Base-by-base conservation (phyloP, 2,888 invertebrate species). In the Axea sp. region DNA sequence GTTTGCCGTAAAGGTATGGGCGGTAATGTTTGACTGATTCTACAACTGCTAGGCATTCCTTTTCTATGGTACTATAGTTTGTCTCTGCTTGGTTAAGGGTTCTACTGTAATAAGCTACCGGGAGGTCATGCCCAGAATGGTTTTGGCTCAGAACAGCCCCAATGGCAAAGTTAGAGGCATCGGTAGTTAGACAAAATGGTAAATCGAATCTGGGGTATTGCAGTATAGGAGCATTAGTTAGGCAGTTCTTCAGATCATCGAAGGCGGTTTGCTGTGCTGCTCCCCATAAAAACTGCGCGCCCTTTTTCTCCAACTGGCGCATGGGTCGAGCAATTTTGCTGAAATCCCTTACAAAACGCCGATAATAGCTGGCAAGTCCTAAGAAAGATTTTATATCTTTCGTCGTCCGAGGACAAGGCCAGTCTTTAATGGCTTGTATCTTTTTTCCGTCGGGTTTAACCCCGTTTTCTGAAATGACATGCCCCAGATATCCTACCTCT, bases 41-140 rank as follows among this genome's bases (percentile, higher is more conserved):
- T 3, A 77, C 6, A 0, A 19, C 19, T 3, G 19, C 19, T 2
- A 19, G 19, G 4, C 53, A 45, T 55, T 75, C 64, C n/a, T 75
- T 71, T 35, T 75, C 75, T 9, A 49, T 73, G 0, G 75, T 75
- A 6, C 57, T 51, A 9, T 74, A 72, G 12, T 65, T 74, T 5
- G 37, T 12, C 28, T 72, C 74, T 1, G 71, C 30, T 6, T 60
- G 14, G 1, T 24, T 41, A n/a, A 77, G 9, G 1, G 43, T 39
- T 14, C 71, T 11, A 1, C 73, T 73, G 0, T 73, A 67, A 14
- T 51, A 75, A 0, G 45, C 53, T 9, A 69, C 53, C 0, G 75
- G 75, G 7, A 35, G 19, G 15, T 69, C 69, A 28, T 73, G 33
- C 1, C 68, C 64, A 1, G 57, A 12, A 1, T 45, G 19, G 5